Evolutionary conservation across 35 echinoderm and acorn worm genomes (phyloP), one percentile per base, ranked within the genome.

Genomic region (Chiridota heheva): DNA sequence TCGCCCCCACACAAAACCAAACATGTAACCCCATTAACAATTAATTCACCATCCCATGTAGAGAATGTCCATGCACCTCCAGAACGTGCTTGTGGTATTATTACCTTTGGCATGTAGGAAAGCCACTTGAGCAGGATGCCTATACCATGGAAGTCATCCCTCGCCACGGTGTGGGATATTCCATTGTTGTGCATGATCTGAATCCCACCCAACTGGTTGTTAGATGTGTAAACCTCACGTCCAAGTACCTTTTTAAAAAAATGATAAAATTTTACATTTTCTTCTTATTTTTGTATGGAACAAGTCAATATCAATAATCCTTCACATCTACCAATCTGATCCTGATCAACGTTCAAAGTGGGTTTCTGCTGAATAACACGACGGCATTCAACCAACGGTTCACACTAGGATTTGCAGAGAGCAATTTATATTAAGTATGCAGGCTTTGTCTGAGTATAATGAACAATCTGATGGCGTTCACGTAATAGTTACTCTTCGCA

Each of bases 51-150:
- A n/a, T n/a, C n/a, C n/a, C n/a, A n/a, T n/a, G n/a, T n/a, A n/a
- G n/a, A n/a, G n/a, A n/a, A n/a, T n/a, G n/a, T n/a, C n/a, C n/a
- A n/a, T n/a, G n/a, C n/a, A n/a, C n/a, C n/a, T n/a, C n/a, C n/a
- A n/a, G n/a, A n/a, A n/a, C n/a, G n/a, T n/a, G n/a, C n/a, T n/a
- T n/a, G n/a, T n/a, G n/a, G n/a, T n/a, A n/a, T n/a, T n/a, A n/a
- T 85, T 76, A 96, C 92, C 84, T 98, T 98, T 24, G 95, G 95
- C 88, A 98, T 98, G 51, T 98, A 98, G n/a, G 95, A 91, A 3
- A 98, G 63, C 95, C 95, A 98, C 34, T 81, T 91, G 18, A 98
- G 84, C 8, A 98, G 70, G 0, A 73, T 86, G 43, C 70, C 49
- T 20, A 98, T 84, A 6, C 84, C 95, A 7, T 85, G 70, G 40